Conservation (phyloP, 2,888 invertebrate species). For the Itoplectis maculator region DNA sequence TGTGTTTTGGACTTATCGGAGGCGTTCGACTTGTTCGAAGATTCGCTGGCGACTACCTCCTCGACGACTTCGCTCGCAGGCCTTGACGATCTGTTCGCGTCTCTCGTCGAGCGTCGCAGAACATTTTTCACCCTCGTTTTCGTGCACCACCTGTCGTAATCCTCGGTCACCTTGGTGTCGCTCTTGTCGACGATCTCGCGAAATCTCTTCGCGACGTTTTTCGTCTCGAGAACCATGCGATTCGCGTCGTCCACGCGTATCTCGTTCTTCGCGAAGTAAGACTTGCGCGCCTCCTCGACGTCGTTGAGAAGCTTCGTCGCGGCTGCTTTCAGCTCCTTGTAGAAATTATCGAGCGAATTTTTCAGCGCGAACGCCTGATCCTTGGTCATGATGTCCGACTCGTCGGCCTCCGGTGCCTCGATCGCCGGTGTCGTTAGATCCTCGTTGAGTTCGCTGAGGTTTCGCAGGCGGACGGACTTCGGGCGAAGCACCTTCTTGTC, state of each 20-base stretch:
- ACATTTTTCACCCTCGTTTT: constrained; percentile 58
- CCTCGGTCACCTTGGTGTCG: constrained; percentile 67
- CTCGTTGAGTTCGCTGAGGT: constrained; percentile 48
- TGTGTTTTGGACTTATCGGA: constrained; percentile 13
- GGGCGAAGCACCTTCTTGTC: constrained; percentile 52
- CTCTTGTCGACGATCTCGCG: constrained; percentile 55
- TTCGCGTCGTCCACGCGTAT: constrained; percentile 61
- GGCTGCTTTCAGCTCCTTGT: constrained; percentile 47
- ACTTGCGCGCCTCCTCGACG: constrained; percentile 67
- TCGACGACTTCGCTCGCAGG: constrained; percentile 27
- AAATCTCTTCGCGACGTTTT: constrained; percentile 62
- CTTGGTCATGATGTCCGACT: constrained; percentile 47
- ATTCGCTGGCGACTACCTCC: constrained; percentile 44
- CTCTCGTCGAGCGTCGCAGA: constrained; percentile 18
- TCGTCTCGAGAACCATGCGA: constrained; percentile 67
- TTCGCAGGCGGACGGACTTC: constrained; percentile 48
- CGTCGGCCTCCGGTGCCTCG: constrained; percentile 12
- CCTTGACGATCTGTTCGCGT: constrained; percentile 40
- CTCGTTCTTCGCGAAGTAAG: constrained; percentile 64
- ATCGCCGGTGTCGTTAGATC: constrained; percentile 51
- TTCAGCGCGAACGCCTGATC: constrained; percentile 59
- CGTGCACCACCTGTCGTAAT: constrained; percentile 71
- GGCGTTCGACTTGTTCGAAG: background rate
- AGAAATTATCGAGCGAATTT: constrained; percentile 50
- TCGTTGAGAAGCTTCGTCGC: constrained; percentile 53